Percentiles rank a stretch among this genome's conserved stretches.
These are phyloP conservation scores for Unio pictorum DNA, from an alignment of 2,888 invertebrate genomes.

Conservation along the genomic window DNA sequence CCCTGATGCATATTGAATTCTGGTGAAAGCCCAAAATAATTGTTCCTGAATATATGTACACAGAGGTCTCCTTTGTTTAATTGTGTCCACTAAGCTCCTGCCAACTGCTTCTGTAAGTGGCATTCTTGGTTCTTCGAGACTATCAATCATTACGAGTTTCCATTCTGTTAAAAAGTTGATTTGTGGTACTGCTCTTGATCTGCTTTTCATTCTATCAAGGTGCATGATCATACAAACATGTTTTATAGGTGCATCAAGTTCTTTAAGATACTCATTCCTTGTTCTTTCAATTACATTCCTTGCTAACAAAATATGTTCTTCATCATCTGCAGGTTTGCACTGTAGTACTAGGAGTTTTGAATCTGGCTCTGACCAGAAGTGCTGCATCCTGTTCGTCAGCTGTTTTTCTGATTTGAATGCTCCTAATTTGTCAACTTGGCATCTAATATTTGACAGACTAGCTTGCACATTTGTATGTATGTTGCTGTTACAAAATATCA, in stretches of 20 bases:
- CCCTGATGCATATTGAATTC: conserved; percentile 27
- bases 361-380: conserved; percentile 30
- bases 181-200: conserved; percentile 7
- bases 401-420: conserved; percentile 51
- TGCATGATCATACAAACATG: conserved; percentile 27
- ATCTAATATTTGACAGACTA: neutral
- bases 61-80: conserved; percentile 18
- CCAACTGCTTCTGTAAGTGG: conserved; percentile 17
- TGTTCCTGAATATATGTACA: conserved; percentile 24
- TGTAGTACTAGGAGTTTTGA: conserved; percentile 30
- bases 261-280: conserved; percentile 8
- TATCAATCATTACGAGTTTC: conserved; percentile 25
- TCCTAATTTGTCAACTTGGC: conserved; percentile 36
- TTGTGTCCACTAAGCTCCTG: conserved; percentile 15
- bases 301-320: conserved; percentile 34
- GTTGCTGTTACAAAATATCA: conserved; percentile 41
- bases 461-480: conserved; percentile 19
- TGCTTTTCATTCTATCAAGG: conserved; percentile 13
- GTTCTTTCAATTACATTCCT: conserved; percentile 30
- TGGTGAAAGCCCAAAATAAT: conserved; percentile 41
- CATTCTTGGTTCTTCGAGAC: conserved; percentile 18
- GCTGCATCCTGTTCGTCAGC: conserved; percentile 20
- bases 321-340: conserved; percentile 35
- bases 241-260: conserved; percentile 1
- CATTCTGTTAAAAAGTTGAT: conserved; percentile 22